Evolutionary conservation across 2,113 vertebrate genomes (phyloP).

Genomic region (Antigone vipio): DNA sequence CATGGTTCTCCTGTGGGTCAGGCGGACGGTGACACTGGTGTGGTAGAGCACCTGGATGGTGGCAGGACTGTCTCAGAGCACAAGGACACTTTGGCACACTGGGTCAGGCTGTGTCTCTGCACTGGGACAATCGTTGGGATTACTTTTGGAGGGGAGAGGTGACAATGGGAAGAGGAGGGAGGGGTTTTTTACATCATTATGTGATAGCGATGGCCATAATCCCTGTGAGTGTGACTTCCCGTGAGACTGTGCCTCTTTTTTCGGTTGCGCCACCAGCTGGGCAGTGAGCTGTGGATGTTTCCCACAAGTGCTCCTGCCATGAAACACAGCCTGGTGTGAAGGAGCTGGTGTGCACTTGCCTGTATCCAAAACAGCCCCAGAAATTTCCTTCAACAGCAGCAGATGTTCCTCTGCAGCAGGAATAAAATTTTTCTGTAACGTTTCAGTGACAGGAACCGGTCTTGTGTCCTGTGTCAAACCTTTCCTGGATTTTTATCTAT

Average conservation of each 20-base stretch:
- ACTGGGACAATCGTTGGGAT: background rate
- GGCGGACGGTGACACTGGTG: background rate
- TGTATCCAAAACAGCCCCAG: background rate
- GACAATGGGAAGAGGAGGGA: background rate
- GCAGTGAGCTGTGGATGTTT: background rate
- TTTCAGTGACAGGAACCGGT: background rate
- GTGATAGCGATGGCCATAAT: background rate
- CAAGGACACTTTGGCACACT: background rate
- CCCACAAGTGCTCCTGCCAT: rapidly evolving
- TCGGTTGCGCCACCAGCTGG: background rate
- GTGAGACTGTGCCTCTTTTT: background rate
- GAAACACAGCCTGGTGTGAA: background rate
- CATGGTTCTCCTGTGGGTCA: rapidly evolving
- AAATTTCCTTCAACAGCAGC: background rate
- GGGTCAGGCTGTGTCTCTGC: background rate
- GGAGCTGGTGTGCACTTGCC: too few species aligned
- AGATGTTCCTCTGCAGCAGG: background rate
- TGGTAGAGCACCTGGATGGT: background rate
- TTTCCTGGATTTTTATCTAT: background rate
- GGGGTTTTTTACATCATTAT: background rate
- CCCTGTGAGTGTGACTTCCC: background rate
- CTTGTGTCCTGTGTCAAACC: background rate
- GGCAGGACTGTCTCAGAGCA: background rate
- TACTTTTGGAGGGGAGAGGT: background rate
- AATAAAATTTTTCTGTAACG: background rate